Evolutionary conservation across 2,888 invertebrate genomes (phyloP), one percentile per base, ranked within the genome.

Genomic region (Drosophila pegasa): DNA sequence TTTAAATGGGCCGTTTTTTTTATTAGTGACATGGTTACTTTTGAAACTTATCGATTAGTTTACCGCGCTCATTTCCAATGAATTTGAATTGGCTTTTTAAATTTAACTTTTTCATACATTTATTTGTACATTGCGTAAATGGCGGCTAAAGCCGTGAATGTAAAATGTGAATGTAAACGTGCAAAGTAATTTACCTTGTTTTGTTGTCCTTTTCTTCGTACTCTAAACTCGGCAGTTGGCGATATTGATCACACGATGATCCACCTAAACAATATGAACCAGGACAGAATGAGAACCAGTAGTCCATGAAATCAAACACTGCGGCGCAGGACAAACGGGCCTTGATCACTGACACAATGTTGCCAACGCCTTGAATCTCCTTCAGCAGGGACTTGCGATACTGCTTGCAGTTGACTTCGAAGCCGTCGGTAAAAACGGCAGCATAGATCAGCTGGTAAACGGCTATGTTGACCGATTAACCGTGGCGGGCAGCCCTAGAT

Each of bases 251-350:
- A 93, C 79, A 7, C 93, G 2, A 89, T 73, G 22, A 94, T 84
- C 95, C 95, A 95, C 29, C 93, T 77, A 0, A 92, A 91, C 0
- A 95, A 94, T 25, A 94, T 93, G 0, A 94, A 69, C 95, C 95
- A 96, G 0, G 95, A 93, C 0, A 94, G 91, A 14, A 94, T 86
- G 9, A 97, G 91, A 0, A 96, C 95, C 65, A 97, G 92, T 96
- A 97, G 90, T 97, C 97, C 96, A 97, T 96, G 90, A 96, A 97
- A 92, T 97, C 97, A 79, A 94, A 95, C 52, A 96, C 94, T 0
- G 96, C 95, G 63, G 95, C 94, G 89, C 97, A 97, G 0, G 94
- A 93, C 3, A 97, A 92, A 12, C 97, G 94, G 12, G 89, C 88
- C 72, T 92, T 92, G 51, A 92, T 90, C 3, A 91, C 92, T 1